Percentiles rank a stretch among this genome's conserved stretches.
Evolutionary conservation across 2,113 vertebrate genomes (phyloP).

Genomic region (Casuarius casuarius): DNA sequence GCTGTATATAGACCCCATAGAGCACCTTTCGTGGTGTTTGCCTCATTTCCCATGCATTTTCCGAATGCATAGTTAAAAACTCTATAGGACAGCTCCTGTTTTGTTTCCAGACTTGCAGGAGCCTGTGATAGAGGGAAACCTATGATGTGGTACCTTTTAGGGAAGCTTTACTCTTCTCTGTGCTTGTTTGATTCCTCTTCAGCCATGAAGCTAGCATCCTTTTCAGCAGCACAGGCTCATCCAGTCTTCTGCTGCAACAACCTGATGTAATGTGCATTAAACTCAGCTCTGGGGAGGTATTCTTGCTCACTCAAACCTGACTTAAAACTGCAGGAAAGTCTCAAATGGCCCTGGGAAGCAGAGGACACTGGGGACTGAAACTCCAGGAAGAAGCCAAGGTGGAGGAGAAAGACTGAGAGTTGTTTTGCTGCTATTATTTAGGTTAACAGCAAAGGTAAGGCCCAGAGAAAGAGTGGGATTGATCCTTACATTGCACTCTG

Average conservation of each 20-base stretch:
- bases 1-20: background rate
- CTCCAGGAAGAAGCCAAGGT: background rate
- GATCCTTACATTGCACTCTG: background rate
- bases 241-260: background rate
- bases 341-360: background rate
- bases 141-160: background rate
- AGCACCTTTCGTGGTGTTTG: background rate
- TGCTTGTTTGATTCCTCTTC: background rate
- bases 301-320: background rate
- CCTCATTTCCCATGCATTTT: background rate
- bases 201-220: background rate
- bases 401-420: background rate
- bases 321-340: background rate
- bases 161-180: conserved; percentile 6
- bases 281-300: background rate
- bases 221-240: background rate
- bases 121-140: conserved; percentile 6
- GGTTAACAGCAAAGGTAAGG: background rate
- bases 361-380: background rate
- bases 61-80: conserved; percentile 10
- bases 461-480: accelerated
- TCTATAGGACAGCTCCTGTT: background rate
- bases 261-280: background rate
- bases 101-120: conserved; percentile 16
- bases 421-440: background rate